A percentile compares a stretch with the other conserved stretches of the same genome.
Evolutionary conservation across 1,140 invertebrate species (phyloP).

Genomic region (Drosophila malerkotliana): DNA sequence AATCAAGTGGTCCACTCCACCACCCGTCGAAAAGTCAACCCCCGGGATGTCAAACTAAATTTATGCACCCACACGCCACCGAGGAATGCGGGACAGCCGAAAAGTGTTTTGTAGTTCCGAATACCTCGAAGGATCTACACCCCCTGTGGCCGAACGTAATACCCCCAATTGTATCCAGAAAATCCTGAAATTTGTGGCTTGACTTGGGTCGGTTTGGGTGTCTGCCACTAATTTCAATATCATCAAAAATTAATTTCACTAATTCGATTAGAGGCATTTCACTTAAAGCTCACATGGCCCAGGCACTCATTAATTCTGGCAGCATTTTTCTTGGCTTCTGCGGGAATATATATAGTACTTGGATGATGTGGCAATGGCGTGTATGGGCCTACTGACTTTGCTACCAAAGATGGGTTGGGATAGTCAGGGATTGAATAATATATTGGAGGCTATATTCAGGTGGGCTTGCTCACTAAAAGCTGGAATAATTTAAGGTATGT

Average conservation of each 20-base stretch:
- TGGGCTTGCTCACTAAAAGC: constrained; percentile 32
- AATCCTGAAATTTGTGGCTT: constrained; percentile 31
- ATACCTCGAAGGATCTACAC: neutral
- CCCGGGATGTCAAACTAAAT: constrained; percentile 79
- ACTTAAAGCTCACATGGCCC: constrained; percentile 38
- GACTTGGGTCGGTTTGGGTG: constrained; percentile 26
- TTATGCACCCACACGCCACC: constrained; percentile 67
- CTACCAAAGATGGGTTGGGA: constrained; percentile 1
- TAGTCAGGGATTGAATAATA: constrained; percentile 34
- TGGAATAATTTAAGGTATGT: constrained; percentile 7
- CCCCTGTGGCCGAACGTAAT: constrained; percentile 12
- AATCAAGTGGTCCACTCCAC: constrained; percentile 40
- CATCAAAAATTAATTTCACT: constrained; percentile 84
- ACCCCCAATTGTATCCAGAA: constrained; percentile 1
- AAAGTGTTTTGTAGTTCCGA: constrained; percentile 74
- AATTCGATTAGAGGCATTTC: constrained; percentile 78
- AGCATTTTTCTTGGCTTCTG: constrained; percentile 12
- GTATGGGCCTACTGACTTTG: constrained; percentile 28
- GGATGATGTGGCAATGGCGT: constrained; percentile 67
- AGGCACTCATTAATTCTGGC: constrained; percentile 67
- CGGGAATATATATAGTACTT: constrained; percentile 8
- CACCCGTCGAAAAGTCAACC: constrained; percentile 46
- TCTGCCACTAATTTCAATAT: constrained; percentile 83
- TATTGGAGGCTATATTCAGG: constrained; percentile 26
- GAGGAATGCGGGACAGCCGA: constrained; percentile 49